Conservation (phyloP, 2,113 vertebrate species). For the Cyphomyrus plagiostoma region DNA sequence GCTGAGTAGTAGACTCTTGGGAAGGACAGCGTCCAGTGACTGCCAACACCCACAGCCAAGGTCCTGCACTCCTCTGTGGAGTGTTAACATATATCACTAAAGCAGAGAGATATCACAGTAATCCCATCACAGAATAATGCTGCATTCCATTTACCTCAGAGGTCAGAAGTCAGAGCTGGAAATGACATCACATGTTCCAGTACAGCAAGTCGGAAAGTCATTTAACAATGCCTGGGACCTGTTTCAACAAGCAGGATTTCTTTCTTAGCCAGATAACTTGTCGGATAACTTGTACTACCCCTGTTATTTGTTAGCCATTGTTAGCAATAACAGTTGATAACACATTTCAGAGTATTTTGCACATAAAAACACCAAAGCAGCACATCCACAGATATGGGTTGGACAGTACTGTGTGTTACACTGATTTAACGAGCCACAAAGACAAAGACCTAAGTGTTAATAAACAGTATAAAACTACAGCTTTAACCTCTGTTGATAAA, state of each 20-base stretch:
- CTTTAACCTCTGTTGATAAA: neutral
- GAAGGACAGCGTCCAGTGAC: neutral
- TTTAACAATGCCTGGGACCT: too few species aligned
- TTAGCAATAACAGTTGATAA: too few species aligned
- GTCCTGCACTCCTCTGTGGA: neutral
- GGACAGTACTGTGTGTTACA: neutral
- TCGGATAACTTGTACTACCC: too few species aligned
- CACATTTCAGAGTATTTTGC: neutral
- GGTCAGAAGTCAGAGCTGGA: too few species aligned
- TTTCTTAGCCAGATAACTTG: too few species aligned
- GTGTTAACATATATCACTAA: neutral
- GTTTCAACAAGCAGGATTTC: too few species aligned
- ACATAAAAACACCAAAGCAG: neutral
- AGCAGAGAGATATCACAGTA: neutral
- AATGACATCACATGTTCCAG: too few species aligned
- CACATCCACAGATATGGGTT: neutral
- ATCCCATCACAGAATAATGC: neutral
- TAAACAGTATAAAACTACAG: neutral
- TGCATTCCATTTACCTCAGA: too few species aligned
- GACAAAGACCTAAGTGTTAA: neutral
- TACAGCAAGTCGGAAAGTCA: too few species aligned
- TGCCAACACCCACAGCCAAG: neutral
- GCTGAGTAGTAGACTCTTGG: neutral
- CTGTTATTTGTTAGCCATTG: too few species aligned
- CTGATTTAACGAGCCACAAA: neutral